Conservation (phyloP, 1,140 invertebrate genomes). For the Temnothorax longispinosus region DNA sequence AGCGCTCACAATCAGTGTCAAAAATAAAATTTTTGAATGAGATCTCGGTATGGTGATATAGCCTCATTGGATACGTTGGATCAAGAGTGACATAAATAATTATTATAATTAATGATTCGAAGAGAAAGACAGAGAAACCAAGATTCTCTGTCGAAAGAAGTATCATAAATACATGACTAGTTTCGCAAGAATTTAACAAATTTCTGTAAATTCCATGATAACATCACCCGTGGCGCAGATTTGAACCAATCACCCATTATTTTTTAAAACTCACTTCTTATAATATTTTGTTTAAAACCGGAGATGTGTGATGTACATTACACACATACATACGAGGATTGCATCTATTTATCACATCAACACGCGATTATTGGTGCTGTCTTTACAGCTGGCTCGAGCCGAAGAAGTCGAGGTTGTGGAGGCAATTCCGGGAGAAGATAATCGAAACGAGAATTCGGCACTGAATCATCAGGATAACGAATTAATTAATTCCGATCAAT, state of each 20-base stretch:
- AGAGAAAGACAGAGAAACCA: background rate
- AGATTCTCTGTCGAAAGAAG: background rate
- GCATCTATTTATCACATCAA: background rate
- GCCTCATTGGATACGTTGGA: background rate
- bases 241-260: background rate
- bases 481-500: slow-evolving; percentile 86
- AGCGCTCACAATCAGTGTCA: background rate
- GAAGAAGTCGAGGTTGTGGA: slow-evolving; percentile 90
- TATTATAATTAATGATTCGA: slow-evolving; percentile 18
- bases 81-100: slow-evolving; percentile 17
- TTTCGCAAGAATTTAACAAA: slow-evolving; percentile 7
- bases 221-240: background rate
- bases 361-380: background rate
- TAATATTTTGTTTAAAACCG: background rate
- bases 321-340: background rate
- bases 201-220: background rate
- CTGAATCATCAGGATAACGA: slow-evolving; percentile 78
- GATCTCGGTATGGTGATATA: background rate
- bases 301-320: too few species aligned
- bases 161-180: background rate
- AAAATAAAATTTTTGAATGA: slow-evolving; percentile 13
- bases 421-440: slow-evolving; percentile 87
- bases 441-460: slow-evolving; percentile 83
- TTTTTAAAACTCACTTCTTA: background rate
- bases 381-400: slow-evolving; percentile 84